Evolutionary conservation across 1,140 invertebrate species (phyloP), one percentile per base, ranked within the genome.

Genomic region (Thalassaphorura encarpata): DNA sequence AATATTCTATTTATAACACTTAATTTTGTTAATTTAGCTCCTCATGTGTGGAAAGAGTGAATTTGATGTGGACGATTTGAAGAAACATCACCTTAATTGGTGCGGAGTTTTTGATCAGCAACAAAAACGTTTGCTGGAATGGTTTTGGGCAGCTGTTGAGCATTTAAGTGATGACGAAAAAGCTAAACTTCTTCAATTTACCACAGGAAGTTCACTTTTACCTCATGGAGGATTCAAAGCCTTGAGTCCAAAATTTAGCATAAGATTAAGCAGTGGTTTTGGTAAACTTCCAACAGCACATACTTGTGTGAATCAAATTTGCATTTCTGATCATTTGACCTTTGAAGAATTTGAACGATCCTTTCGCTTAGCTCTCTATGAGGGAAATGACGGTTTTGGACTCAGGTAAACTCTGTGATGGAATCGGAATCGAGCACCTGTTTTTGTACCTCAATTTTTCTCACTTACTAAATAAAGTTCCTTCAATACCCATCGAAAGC

Each of bases 321-420:
- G 56, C 36, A 21, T 96, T 66, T 90, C 91, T 15, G 87, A 91
- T 72, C 95, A 95, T 73, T 88, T 92, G 67, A 83, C 80, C 64
- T 94, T 92, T 71, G 90, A 96, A 74, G 85, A 89, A 63, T 90
- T 97, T 66, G 90, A 94, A 68, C 84, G 86, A 69, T 84, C 88
- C 28, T 75, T 96, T 42, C 77, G 92, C 23, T 74, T 92, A 67
- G 89, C 92, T 56, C 91, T 95, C 67, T 93, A 86, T 69, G 92
- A 96, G 77, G 91, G 91, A 45, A 89, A 83, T 27, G 90, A 95
- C 78, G 92, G 91, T 33, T 96, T 95, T 73, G 89, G 89, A 58
- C 84, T 96, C 84, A 84, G 87, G 61, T 87, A 36, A n/a, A n/a
- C n/a, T n/a, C n/a, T n/a, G n/a, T n/a, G n/a, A n/a, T n/a, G n/a